These are phyloP conservation scores for Hyposoter didymator DNA, from an alignment of 2,888 invertebrate species.

Conservation along the genomic window DNA sequence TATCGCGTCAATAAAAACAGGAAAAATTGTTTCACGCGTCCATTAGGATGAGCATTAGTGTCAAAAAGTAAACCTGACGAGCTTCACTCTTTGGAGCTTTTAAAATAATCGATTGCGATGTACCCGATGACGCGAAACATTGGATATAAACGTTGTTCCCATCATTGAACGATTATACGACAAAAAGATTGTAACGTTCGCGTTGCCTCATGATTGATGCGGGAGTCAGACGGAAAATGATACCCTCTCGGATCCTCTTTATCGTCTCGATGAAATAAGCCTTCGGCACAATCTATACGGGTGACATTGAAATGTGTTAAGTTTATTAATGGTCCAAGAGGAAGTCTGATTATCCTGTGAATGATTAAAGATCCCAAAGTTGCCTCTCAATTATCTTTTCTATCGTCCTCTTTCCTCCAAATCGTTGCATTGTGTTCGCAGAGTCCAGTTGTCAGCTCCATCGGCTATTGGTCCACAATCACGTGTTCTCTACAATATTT, in stretches of 20 bases:
- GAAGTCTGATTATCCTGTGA: not conserved
- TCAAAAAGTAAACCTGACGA: conserved; percentile 43
- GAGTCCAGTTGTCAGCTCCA: not conserved
- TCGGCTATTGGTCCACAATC: not conserved
- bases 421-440: not conserved
- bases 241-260: conserved; percentile 31
- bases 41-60: conserved; percentile 64
- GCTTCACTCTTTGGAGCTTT: conserved; percentile 38
- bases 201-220: not conserved
- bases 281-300: conserved; percentile 3
- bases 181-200: conserved; percentile 2
- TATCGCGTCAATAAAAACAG: conserved; percentile 29
- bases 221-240: conserved; percentile 38
- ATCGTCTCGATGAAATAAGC: conserved; percentile 38
- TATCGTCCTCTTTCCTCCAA: not conserved
- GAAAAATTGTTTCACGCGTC: conserved; percentile 59
- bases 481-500: not conserved
- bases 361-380: not conserved
- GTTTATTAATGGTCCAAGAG: conserved; percentile 54
- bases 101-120: conserved; percentile 9
- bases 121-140: not conserved
- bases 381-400: too few relatives aligned
- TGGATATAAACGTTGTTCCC: not conserved
- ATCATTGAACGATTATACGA: conserved; percentile 12
- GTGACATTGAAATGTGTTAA: conserved; percentile 36